Conservation (phyloP, 2,113 vertebrate genomes). For the Panthera uncia region DNA sequence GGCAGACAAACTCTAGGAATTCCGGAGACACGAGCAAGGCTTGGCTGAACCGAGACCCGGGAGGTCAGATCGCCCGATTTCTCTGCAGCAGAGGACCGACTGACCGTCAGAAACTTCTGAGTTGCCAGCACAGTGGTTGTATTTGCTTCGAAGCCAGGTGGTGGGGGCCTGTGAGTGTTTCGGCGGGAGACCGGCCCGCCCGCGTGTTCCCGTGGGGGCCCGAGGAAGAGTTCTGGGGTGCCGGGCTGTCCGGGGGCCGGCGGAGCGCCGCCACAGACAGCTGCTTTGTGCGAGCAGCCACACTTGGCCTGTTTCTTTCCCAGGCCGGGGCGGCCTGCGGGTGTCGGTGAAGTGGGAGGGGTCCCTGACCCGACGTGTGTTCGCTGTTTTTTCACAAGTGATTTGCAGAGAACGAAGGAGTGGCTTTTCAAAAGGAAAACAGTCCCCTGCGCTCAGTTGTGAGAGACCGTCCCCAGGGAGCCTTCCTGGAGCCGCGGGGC, state of each 20-base stretch:
- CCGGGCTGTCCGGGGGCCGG: not conserved
- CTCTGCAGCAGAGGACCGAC: not conserved
- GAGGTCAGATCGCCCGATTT: not conserved
- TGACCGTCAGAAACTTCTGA: rapidly evolving
- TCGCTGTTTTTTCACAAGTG: not conserved
- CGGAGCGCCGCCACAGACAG: not conserved
- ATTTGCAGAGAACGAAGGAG: not conserved
- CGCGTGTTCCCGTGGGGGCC: rapidly evolving
- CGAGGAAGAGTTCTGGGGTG: not conserved
- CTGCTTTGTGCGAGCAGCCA: not conserved
- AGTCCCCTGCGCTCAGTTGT: too few species aligned
- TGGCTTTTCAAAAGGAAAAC: not conserved
- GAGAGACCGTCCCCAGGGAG: too few species aligned
- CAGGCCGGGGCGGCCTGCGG: not conserved
- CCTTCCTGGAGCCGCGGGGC: not conserved
- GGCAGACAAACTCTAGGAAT: not conserved
- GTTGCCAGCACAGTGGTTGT: not conserved
- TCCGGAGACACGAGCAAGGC: not conserved
- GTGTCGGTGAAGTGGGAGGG: not conserved
- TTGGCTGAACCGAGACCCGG: not conserved
- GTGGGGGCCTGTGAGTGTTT: too few species aligned
- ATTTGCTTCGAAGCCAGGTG: not conserved
- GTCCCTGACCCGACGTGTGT: not conserved
- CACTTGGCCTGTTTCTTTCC: not conserved
- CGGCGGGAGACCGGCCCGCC: not conserved